Evolutionary conservation across 35 echinoderm and acorn worm species (phyloP).

Genomic region (Acanthaster planci): DNA sequence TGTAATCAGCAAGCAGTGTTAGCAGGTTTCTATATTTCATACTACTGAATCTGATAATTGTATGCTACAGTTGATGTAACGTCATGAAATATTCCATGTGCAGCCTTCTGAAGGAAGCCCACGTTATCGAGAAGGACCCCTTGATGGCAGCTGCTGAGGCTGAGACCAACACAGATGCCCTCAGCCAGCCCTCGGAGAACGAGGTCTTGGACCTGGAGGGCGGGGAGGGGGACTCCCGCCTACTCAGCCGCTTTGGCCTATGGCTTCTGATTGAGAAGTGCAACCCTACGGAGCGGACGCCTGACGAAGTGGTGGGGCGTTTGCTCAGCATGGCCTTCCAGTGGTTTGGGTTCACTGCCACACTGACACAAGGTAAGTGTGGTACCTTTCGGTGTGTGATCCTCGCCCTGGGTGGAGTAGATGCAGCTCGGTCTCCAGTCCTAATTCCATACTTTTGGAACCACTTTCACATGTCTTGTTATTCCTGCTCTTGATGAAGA

Average conservation of each 20-base stretch:
- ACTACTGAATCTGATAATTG: not conserved
- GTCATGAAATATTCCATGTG: not conserved
- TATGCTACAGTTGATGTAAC: not conserved
- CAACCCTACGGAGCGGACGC: constrained; percentile 78
- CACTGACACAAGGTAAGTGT: constrained; percentile 75
- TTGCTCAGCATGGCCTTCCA: constrained; percentile 97
- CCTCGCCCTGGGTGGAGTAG: too few species aligned
- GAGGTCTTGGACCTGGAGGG: constrained; percentile 64
- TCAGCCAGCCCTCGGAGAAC: constrained; percentile 48
- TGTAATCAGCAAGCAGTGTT: too few species aligned
- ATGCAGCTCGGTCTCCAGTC: too few species aligned
- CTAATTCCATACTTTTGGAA: too few species aligned
- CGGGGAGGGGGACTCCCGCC: constrained; percentile 54
- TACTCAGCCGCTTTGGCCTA: constrained; percentile 84
- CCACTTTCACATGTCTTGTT: too few species aligned
- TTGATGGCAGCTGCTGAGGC: constrained; percentile 83
- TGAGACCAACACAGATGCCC: constrained; percentile 45
- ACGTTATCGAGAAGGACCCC: constrained; percentile 75
- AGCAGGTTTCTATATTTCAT: too few species aligned
- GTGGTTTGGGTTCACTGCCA: constrained; percentile 91
- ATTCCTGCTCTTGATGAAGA: too few species aligned
- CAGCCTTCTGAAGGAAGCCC: constrained; percentile 90
- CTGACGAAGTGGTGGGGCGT: constrained; percentile 83
- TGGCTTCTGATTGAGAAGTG: constrained; percentile 99
- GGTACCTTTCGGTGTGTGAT: too few species aligned